Percentiles rank a stretch among this genome's conserved stretches.
These are phyloP conservation scores for Micromys minutus DNA, from an alignment of 2,113 vertebrate species.

Conservation along the genomic window DNA sequence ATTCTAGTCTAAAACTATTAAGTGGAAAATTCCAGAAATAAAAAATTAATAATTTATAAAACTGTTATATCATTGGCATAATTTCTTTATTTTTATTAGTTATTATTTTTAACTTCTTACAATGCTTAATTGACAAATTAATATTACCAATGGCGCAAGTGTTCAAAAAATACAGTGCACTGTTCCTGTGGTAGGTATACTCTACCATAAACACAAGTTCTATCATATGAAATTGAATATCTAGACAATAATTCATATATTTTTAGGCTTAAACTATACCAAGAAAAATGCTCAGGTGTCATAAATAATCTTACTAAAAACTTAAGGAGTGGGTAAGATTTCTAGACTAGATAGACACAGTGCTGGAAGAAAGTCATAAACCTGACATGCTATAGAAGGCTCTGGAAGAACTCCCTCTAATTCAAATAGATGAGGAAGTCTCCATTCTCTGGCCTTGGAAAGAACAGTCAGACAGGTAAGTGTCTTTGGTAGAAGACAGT, in stretches of 20 bases:
- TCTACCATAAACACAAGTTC: not conserved
- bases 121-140: not conserved
- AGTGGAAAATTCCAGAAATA: not conserved
- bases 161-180: not conserved
- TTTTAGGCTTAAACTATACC: conserved; percentile 8
- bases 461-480: not conserved
- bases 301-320: conserved; percentile 25
- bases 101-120: not conserved
- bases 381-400: not conserved
- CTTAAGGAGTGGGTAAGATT: not conserved
- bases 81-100: not conserved
- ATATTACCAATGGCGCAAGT: not conserved
- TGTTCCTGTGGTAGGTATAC: not conserved
- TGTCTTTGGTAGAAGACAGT: not conserved
- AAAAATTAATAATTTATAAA: not conserved
- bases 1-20: not conserved
- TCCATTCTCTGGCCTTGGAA: not conserved
- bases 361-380: not conserved
- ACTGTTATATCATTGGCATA: not conserved
- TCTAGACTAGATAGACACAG: not conserved
- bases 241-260: not conserved
- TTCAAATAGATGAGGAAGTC: not conserved
- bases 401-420: not conserved
- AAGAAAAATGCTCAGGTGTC: not conserved
- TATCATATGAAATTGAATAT: not conserved